Base-by-base conservation (phyloP, 2,888 invertebrate genomes). In the Dryobota labecula region DNA sequence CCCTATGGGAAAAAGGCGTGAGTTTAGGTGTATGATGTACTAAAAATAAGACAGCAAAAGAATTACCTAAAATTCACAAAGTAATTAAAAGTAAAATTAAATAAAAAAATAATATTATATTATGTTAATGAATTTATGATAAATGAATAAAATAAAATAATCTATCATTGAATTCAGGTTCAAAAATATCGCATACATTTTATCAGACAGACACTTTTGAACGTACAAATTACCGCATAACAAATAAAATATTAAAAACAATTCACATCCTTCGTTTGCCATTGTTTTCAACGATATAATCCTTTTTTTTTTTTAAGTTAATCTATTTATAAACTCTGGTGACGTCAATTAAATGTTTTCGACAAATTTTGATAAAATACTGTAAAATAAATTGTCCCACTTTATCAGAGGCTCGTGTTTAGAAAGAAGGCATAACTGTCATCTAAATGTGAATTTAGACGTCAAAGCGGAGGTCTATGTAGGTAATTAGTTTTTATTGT, bases 401-500 rank as follows among this genome's bases (percentile, higher is more conserved):
- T 41, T 57, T 20, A 15, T 43, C 20, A 9, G 15, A 51, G 5
- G 13, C 36, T 45, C n/a, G 4, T 38, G 24, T 49, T 45, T 33
- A 61, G 5, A 30, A 60, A 47, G 27, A 62, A 58, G 38, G 13
- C 30, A 47, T 20, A 63, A n/a, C n/a, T 51, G 24, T 15, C 45
- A 56, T 56, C 30, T 47, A 47, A 62, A 53, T 43, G 3, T 72
- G n/a, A 63, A 76, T n/a, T 62, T 68, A 13, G 47, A 49, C 57
- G 11, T 74, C 65, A 60, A 47, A 70, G 60, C 18, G 13, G 11
- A 54, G 20, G 41, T 56, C 30, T 30, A 27, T 15, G 30, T 57
- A 27, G 13, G 30, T 57, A 76, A 70, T 67, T 70, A 67, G 56
- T 61, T 68, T 67, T 68, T 58, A 65, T 45, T 65, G 36, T 57